These are phyloP conservation scores for Salvelinus alpinus DNA, from an alignment of 2,113 vertebrate species.

Conservation along the genomic window DNA sequence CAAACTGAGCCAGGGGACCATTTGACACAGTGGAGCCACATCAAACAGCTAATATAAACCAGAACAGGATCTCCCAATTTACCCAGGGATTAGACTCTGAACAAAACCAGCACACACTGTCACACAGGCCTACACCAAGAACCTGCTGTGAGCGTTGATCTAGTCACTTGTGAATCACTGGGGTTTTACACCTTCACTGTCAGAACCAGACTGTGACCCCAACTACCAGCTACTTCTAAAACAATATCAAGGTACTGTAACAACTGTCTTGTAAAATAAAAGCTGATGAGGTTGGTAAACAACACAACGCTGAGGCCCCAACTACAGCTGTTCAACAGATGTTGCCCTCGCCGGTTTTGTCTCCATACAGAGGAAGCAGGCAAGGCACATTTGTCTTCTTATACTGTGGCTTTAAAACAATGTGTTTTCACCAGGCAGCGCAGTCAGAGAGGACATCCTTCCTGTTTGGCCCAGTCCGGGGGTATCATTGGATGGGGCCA, in stretches of 20 bases:
- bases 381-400: background rate
- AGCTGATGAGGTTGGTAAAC: background rate
- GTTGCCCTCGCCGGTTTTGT: slow-evolving; percentile 14
- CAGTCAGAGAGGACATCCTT: background rate
- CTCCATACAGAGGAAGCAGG: background rate
- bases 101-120: background rate
- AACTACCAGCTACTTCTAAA: background rate
- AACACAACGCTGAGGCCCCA: slow-evolving; percentile 1
- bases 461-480: no score
- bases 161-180: slow-evolving; percentile 22
- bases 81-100: background rate
- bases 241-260: background rate
- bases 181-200: background rate
- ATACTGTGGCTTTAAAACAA: slow-evolving; percentile 7
- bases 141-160: background rate
- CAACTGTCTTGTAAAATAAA: background rate
- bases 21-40: background rate
- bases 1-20: no score
- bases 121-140: slow-evolving; percentile 4
- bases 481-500: no score
- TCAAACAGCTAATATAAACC: background rate
- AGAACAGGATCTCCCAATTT: background rate
- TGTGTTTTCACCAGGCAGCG: background rate
- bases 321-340: slow-evolving; percentile 45
- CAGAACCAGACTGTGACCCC: background rate